These are phyloP conservation scores for Neodiprion pinetum DNA, from an alignment of 1,140 invertebrate genomes.

Conservation along the genomic window DNA sequence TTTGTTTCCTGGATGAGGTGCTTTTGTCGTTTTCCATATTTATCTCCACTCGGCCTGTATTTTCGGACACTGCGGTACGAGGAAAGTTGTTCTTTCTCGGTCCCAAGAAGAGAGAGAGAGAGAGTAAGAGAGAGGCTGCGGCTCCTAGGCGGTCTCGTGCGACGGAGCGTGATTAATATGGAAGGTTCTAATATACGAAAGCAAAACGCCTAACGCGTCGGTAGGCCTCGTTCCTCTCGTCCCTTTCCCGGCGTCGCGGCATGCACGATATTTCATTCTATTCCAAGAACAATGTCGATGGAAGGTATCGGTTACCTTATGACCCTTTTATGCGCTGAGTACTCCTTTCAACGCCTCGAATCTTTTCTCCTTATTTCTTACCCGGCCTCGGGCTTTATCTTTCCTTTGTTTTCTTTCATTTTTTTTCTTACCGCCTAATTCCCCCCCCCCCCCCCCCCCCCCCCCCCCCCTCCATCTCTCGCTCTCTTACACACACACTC, in stretches of 20 bases:
- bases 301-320: slow-evolving; percentile 45
- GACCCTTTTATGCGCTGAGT: slow-evolving; percentile 32
- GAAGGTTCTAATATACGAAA: slow-evolving; percentile 7
- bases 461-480: slow-evolving; percentile 21
- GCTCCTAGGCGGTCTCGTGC: background rate
- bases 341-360: slow-evolving; percentile 46
- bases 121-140: too few species aligned
- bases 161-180: slow-evolving; percentile 1
- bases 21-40: too few species aligned
- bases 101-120: too few species aligned
- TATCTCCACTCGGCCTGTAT: background rate
- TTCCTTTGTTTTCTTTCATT: slow-evolving; percentile 11
- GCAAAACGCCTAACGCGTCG: slow-evolving; percentile 5
- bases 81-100: too few species aligned
- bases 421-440: slow-evolving; percentile 21
- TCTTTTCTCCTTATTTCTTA: slow-evolving; percentile 19
- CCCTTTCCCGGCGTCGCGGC: slow-evolving; percentile 7
- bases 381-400: background rate
- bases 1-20: too few species aligned
- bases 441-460: slow-evolving; percentile 27
- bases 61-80: background rate
- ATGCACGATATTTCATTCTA: slow-evolving; percentile 40
- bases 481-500: background rate
- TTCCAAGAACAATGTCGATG: slow-evolving; percentile 36
- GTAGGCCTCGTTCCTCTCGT: background rate